Evolutionary conservation across 2,888 invertebrate genomes (phyloP), one percentile per base, ranked within the genome.

Genomic region (Hemaris fuciformis): DNA sequence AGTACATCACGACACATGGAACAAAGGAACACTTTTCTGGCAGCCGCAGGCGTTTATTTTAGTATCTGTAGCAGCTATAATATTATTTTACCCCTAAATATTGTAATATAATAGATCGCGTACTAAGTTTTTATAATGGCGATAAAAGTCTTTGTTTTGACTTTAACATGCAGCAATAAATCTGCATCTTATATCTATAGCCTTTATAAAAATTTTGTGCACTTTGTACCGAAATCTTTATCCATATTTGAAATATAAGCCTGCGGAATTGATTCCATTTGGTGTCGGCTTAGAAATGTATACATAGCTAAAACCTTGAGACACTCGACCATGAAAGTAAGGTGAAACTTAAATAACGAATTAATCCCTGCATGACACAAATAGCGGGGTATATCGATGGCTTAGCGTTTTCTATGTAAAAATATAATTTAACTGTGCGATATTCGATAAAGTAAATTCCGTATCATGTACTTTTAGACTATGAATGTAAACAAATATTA

Each of bases 1-100:
- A 1, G 94, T 94, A 57, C 94, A 94, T 70, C 94, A 94, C 71
- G 94, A 94, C 75, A 94, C 94, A 10, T 93, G 94, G 93, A 94
- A 94, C 75, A 89, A 92, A 73, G 93, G 92, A 64, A 78, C 84
- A 22, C 75, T 87, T 25, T 90, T 86, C 73, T 90, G 89, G 87
- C 84, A 85, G 64, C 78, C 84, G 6, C 77, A 79, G 59, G 79
- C 81, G 63, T 74, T 86, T 59, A 81, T 77, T 63, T 66, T 89
- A 68, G 64, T 87, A 66, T 79, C 76, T 31, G 65, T 87, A 15
- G 67, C 81, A 59, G 72, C 76, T 57, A 71, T 90, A 57, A 64
- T 86, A 62, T 73, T 84, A 59, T 84, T 80, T 70, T 75, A 82
- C 41, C 83, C 78, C 60, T 88, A 74, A 88, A 73, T 58, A 57